Evolutionary conservation across 2,888 invertebrate genomes (phyloP).

Genomic region (Melinopterus prodromus): DNA sequence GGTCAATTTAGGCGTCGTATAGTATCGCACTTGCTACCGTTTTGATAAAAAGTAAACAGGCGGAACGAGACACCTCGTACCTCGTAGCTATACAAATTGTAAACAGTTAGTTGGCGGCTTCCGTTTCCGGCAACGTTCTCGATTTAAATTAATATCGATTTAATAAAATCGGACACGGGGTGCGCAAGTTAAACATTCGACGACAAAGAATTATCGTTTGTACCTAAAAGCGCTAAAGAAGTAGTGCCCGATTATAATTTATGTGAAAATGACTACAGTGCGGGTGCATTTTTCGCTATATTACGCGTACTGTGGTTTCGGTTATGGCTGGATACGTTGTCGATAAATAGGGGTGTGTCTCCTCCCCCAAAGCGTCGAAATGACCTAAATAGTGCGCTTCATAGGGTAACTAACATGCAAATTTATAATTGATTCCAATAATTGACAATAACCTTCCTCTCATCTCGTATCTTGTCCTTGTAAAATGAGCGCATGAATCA

Average conservation of each 20-base stretch:
- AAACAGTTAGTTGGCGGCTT: not conserved
- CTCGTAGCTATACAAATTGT: not conserved
- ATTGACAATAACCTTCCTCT: conserved; percentile 6
- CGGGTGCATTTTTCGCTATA: not conserved
- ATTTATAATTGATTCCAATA: not conserved
- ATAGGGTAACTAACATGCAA: not conserved
- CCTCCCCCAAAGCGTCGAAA: not conserved
- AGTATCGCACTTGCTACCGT: not conserved
- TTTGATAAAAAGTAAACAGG: not conserved
- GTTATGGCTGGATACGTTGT: not conserved
- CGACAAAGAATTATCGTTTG: not conserved
- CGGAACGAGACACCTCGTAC: not conserved
- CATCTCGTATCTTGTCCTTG: not conserved
- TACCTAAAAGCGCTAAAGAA: not conserved
- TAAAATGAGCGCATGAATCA: not conserved
- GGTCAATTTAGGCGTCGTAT: not conserved
- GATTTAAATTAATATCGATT: not conserved
- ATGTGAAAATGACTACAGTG: not conserved
- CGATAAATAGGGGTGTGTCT: not conserved
- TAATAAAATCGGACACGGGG: not conserved
- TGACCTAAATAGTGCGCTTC: not conserved
- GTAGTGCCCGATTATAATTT: not conserved
- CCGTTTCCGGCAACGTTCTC: not conserved
- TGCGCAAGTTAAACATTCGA: not conserved
- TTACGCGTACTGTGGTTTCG: not conserved